Conservation (phyloP, 2,113 vertebrate genomes). For the Nibea coibor region DNA sequence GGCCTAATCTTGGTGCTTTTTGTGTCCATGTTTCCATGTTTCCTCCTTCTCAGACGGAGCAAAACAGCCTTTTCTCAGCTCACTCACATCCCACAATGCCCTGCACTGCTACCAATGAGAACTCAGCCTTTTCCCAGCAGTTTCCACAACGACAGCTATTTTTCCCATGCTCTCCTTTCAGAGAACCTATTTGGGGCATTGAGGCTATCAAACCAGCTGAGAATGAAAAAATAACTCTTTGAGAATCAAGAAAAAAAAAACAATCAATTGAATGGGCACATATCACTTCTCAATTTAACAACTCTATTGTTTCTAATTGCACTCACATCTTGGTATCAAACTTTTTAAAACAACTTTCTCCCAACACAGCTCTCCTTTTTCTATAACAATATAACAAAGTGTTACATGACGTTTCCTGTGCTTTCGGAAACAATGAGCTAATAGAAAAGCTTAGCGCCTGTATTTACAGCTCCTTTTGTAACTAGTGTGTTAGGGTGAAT, state of each 20-base stretch:
- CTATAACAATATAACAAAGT: constrained; percentile 31
- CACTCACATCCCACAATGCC: constrained; percentile 69
- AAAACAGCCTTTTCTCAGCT: constrained; percentile 56
- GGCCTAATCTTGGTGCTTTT: constrained; percentile 52
- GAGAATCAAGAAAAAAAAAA: constrained; percentile 41
- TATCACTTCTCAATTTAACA: constrained; percentile 47
- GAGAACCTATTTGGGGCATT: constrained; percentile 71
- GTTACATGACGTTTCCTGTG: constrained; percentile 65
- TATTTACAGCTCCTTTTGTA: constrained; percentile 57
- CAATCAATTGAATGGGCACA: constrained; percentile 26
- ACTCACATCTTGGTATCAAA: constrained; percentile 11
- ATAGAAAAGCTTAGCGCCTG: constrained; percentile 39
- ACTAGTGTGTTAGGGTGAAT: constrained; percentile 46
- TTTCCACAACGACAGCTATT: constrained; percentile 71
- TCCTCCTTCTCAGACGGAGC: constrained; percentile 62
- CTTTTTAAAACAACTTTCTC: constrained; percentile 31
- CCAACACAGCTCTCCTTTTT: constrained; percentile 20
- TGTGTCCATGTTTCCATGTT: constrained; percentile 61
- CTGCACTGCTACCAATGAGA: constrained; percentile 69
- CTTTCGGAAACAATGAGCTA: constrained; percentile 65
- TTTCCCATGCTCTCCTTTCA: constrained; percentile 77
- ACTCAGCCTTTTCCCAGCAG: constrained; percentile 73
- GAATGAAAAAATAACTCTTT: constrained; percentile 54
- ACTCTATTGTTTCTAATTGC: constrained; percentile 50
- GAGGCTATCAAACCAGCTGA: constrained; percentile 62